phyloP scores from a whole-genome alignment of 1,140 invertebrate genomes.

The Drosophila gunungcola region DNA sequence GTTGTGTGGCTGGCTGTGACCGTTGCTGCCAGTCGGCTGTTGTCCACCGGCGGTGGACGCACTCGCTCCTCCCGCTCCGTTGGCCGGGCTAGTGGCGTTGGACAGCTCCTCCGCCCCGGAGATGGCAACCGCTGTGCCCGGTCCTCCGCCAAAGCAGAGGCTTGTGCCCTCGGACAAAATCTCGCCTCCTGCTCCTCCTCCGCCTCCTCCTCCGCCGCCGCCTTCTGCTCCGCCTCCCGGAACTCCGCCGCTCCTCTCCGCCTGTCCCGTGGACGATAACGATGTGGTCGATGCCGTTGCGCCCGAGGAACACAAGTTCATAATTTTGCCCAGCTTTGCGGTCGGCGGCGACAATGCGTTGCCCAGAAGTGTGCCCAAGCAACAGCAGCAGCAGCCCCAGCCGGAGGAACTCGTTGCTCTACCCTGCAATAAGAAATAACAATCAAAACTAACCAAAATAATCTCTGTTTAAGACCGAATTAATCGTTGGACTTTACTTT shows the following conservation, averaged over 20 bases:
- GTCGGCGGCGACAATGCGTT: slow-evolving; percentile 79
- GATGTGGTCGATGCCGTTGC: slow-evolving; percentile 81
- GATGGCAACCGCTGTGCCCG: slow-evolving; percentile 6
- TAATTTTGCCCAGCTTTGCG: slow-evolving; percentile 84
- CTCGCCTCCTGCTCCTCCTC: slow-evolving; percentile 32
- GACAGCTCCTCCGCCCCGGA: slow-evolving; percentile 18
- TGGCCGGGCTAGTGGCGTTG: slow-evolving; percentile 21
- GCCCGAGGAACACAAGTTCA: slow-evolving; percentile 84
- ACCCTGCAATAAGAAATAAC: slow-evolving; percentile 29
- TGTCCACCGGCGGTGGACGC: slow-evolving; percentile 18
- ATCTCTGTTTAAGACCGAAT: background rate
- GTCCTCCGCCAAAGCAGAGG: slow-evolving; percentile 25
- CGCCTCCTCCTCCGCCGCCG: slow-evolving; percentile 29
- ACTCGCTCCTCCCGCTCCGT: slow-evolving; percentile 27
- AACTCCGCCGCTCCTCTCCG: slow-evolving; percentile 60
- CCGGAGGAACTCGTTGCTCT: slow-evolving; percentile 67
- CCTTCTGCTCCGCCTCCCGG: slow-evolving; percentile 27
- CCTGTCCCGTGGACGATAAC: slow-evolving; percentile 73
- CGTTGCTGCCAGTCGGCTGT: slow-evolving; percentile 34
- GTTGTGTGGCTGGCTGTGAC: slow-evolving; percentile 54
- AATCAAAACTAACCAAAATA: background rate
- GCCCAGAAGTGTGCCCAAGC: slow-evolving; percentile 77
- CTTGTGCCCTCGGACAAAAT: slow-evolving; percentile 13
- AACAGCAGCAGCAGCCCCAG: slow-evolving; percentile 64
- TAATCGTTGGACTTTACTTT: slow-evolving; percentile 7